Conservation (phyloP, 1,140 invertebrate species). For the Drosophila truncata region DNA sequence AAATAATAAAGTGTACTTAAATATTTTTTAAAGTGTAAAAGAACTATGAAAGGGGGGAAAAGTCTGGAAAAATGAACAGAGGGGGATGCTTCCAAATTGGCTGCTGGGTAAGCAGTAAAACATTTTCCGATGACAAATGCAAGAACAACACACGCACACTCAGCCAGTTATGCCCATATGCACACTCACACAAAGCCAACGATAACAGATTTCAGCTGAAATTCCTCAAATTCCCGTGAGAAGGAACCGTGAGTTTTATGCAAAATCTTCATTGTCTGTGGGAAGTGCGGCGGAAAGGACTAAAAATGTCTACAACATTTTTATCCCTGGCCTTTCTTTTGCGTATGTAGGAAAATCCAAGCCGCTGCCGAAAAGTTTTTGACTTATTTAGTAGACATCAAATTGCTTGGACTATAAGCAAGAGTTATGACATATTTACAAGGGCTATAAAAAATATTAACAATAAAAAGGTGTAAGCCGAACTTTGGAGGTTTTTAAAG, state of each 20-base stretch:
- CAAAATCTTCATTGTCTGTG: conserved; percentile 14
- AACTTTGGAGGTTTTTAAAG: neutral
- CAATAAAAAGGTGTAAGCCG: neutral
- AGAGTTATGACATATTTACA: conserved; percentile 20
- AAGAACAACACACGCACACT: conserved; percentile 52
- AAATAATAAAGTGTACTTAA: neutral
- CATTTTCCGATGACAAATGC: conserved; percentile 74
- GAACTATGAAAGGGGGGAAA: conserved; percentile 1
- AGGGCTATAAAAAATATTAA: conserved; percentile 6
- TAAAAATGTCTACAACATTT: conserved; percentile 28
- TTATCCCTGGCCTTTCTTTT: neutral
- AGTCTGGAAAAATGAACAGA: neutral
- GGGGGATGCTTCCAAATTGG: conserved; percentile 56
- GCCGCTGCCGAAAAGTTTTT: conserved; percentile 20
- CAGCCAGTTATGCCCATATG: conserved; percentile 14
- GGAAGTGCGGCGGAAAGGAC: conserved; percentile 1
- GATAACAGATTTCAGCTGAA: conserved; percentile 54
- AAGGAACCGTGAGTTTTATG: conserved; percentile 25
- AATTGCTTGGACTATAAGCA: conserved; percentile 10
- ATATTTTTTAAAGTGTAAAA: neutral
- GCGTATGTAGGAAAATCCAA: conserved; percentile 21
- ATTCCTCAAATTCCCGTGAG: conserved; percentile 57
- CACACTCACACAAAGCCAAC: conserved; percentile 17
- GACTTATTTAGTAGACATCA: conserved; percentile 4
- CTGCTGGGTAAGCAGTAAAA: conserved; percentile 64